Conservation (phyloP, 2,797 vertebrate genomes). For the Silurus lanzhouensis region DNA sequence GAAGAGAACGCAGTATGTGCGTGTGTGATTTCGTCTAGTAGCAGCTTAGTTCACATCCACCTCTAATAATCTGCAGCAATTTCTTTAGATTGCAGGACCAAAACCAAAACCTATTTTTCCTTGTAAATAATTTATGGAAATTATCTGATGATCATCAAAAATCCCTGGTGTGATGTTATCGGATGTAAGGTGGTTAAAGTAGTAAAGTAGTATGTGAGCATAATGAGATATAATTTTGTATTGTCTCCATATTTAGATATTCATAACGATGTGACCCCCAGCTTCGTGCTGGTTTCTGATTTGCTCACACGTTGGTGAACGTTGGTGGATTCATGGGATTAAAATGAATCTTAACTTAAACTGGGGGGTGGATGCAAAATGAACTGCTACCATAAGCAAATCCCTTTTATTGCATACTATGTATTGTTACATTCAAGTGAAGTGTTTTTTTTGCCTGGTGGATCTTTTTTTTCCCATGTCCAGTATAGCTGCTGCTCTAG, state of each 20-base stretch:
- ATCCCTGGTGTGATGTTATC: not conserved
- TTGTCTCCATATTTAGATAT: not conserved
- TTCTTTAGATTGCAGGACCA: not conserved
- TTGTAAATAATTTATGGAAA: not conserved
- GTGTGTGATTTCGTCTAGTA: not conserved
- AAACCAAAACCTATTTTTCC: not conserved
- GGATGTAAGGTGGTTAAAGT: too few relatives aligned
- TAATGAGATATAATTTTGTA: too few relatives aligned
- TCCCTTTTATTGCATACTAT: conserved; percentile 4
- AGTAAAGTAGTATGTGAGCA: too few relatives aligned
- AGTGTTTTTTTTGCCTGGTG: not conserved
- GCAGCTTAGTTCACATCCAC: not conserved
- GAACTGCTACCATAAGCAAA: conserved; percentile 18
- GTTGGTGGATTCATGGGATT: conserved; percentile 6
- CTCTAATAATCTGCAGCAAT: not conserved
- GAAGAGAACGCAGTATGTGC: not conserved
- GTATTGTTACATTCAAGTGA: not conserved
- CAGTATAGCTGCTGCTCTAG: not conserved
- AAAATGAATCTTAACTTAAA: not conserved
- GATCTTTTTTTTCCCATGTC: not conserved
- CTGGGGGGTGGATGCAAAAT: conserved; percentile 9
- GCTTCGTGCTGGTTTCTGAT: not conserved
- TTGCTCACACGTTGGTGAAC: not conserved
- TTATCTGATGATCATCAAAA: not conserved
- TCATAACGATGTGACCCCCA: not conserved